Conservation (phyloP, 1,140 invertebrate genomes). For the Eulimnadia texana region DNA sequence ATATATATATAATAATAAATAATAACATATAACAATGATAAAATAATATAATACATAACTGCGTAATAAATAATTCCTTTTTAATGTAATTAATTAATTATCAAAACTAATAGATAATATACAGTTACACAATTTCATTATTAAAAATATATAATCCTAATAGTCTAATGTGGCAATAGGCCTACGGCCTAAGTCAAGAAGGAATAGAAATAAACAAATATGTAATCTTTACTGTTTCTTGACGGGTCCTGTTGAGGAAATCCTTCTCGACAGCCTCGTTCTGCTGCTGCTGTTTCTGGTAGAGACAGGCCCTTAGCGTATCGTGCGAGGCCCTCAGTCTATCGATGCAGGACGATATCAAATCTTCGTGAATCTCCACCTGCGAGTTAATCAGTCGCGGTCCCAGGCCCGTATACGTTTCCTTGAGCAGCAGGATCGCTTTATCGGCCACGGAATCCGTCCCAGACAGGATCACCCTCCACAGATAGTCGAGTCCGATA, state of each 20-base stretch:
- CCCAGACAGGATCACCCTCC: slow-evolving; percentile 49
- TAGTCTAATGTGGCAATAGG: no score
- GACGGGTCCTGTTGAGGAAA: slow-evolving; percentile 38
- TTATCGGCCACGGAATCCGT: slow-evolving; percentile 2
- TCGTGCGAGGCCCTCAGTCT: slow-evolving; percentile 69
- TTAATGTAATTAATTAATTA: no score
- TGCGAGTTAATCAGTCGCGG: slow-evolving; percentile 59
- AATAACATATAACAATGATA: no score
- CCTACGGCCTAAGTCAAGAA: no score
- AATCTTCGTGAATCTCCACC: slow-evolving; percentile 74
- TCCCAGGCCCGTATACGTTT: slow-evolving; percentile 86
- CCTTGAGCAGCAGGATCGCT: slow-evolving; percentile 79
- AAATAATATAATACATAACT: no score
- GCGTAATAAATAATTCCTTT: no score
- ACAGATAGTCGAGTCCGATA: slow-evolving; percentile 90
- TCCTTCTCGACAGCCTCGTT: slow-evolving; percentile 36
- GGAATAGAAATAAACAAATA: no score
- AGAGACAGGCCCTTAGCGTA: slow-evolving; percentile 39
- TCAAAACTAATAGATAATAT: no score
- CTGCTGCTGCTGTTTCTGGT: slow-evolving; percentile 28
- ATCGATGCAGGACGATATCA: slow-evolving; percentile 77
- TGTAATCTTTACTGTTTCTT: no score
- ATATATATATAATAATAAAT: no score
- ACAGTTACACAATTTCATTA: no score
- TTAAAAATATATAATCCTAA: no score